Base-by-base conservation (phyloP, 2,888 invertebrate genomes). In the Mayetiola destructor region DNA sequence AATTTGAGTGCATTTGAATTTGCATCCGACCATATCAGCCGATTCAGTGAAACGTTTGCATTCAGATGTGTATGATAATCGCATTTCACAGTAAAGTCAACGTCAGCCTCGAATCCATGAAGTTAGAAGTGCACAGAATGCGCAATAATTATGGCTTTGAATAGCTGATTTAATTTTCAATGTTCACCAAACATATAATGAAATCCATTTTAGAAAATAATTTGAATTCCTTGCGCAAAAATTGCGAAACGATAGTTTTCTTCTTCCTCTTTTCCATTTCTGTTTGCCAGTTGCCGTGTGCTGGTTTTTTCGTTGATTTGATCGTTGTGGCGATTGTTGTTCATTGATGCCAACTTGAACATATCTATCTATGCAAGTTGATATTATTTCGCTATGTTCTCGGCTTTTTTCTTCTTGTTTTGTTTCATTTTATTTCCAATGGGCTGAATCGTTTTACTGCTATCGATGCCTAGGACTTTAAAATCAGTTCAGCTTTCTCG, bases 111-210 rank as follows among this genome's bases (percentile, higher is more conserved):
- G n/a, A n/a, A n/a, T n/a, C n/a, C n/a, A n/a, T n/a, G n/a, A n/a
- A n/a, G n/a, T 27, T 48, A 48, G 48, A 48, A 48, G 48, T 48
- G 48, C 48, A 48, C 48, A 48, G 48, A 48, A 48, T 48, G 48
- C 27, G 48, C 48, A 48, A 48, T 48, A 48, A 48, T 48, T 48
- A 48, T 48, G 48, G 48, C 27, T 48, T 48, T 48, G 48, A 48
- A 48, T 48, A 23, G 48, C 48, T 48, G 48, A 48, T 48, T 48
- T 48, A 48, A 48, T 48, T 48, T 48, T 48, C 48, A 48, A 48
- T 48, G 48, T 48, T 48, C 48, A 48, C 48, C 48, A 48, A 48
- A 48, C 48, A 48, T 48, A 48, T 48, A 48, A 48, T 48, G 48
- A 48, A 48, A 48, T 48, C 48, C 48, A 48, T 48, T 48, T 48